Percentiles rank a stretch among this genome's conserved stretches.
These are phyloP conservation scores for Lates calcarifer DNA, from an alignment of 2,113 vertebrate genomes.

Conservation along the genomic window DNA sequence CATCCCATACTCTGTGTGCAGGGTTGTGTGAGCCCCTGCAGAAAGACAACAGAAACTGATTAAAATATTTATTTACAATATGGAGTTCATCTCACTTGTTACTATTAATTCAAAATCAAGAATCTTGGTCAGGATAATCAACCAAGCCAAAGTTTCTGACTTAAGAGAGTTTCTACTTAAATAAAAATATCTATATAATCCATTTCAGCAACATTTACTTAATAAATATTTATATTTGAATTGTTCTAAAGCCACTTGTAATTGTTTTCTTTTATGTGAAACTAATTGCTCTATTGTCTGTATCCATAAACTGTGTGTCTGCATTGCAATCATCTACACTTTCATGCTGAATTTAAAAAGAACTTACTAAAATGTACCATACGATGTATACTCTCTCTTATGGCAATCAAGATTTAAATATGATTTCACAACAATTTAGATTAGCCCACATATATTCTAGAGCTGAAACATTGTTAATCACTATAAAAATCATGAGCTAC, in stretches of 20 bases:
- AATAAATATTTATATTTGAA: background rate
- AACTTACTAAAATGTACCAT: no score
- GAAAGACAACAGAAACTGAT: conserved; percentile 49
- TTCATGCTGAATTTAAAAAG: no score
- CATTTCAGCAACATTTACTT: no score
- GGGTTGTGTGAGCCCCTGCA: conserved; percentile 88
- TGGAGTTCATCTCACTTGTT: background rate
- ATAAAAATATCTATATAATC: background rate
- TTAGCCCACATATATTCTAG: background rate
- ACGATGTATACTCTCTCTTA: no score
- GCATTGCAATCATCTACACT: no score
- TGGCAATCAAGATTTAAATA: no score
- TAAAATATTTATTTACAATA: conserved; percentile 19
- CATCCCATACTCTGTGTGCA: conserved; percentile 96
- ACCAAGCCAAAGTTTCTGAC: background rate
- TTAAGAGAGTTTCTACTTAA: background rate
- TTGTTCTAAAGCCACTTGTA: background rate
- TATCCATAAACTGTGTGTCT: no score
- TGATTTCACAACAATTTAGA: background rate
- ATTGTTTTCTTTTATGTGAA: background rate
- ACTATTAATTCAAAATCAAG: background rate
- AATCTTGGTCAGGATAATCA: background rate
- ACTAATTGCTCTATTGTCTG: no score
- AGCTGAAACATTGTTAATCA: no score
- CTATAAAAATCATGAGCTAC: no score